Conservation (phyloP, 2,888 invertebrate genomes). For the Drosophila austrosaltans region DNA sequence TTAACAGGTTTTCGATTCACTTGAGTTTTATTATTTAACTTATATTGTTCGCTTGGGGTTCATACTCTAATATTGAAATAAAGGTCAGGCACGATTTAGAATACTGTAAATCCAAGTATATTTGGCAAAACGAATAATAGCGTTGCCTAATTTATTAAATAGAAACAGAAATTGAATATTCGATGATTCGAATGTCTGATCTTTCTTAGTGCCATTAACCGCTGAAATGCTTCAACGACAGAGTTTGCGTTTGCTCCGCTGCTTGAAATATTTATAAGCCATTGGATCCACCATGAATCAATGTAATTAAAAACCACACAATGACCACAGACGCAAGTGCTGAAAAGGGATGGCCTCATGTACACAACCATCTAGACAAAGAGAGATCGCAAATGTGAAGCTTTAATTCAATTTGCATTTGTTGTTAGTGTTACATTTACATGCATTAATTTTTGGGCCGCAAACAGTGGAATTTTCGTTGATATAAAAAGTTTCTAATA, state of each 20-base stretch:
- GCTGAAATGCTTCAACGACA: background rate
- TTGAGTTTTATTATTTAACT: constrained; percentile 22
- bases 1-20: constrained; percentile 63
- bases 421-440: constrained; percentile 8
- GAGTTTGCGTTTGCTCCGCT: constrained; percentile 10
- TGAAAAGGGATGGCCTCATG: background rate
- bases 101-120: constrained; percentile 19
- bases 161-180: constrained; percentile 12
- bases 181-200: background rate
- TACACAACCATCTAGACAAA: background rate
- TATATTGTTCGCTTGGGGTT: constrained; percentile 22
- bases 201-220: constrained; percentile 9
- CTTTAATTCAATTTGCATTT: constrained; percentile 13
- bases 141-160: background rate
- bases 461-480: background rate
- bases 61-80: constrained; percentile 18
- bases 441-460: constrained; percentile 7
- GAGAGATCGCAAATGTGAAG: background rate
- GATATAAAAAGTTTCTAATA: too few relatives aligned
- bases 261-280: constrained; percentile 56
- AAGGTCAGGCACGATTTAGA: constrained; percentile 38
- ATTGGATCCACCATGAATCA: constrained; percentile 54
- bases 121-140: constrained; percentile 1
- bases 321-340: constrained; percentile 1
- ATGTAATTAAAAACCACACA: constrained; percentile 36